A percentile compares a stretch with the other conserved stretches of the same genome.
Evolutionary conservation across 1,140 invertebrate genomes (phyloP).

Genomic region (Telenomus remus): DNA sequence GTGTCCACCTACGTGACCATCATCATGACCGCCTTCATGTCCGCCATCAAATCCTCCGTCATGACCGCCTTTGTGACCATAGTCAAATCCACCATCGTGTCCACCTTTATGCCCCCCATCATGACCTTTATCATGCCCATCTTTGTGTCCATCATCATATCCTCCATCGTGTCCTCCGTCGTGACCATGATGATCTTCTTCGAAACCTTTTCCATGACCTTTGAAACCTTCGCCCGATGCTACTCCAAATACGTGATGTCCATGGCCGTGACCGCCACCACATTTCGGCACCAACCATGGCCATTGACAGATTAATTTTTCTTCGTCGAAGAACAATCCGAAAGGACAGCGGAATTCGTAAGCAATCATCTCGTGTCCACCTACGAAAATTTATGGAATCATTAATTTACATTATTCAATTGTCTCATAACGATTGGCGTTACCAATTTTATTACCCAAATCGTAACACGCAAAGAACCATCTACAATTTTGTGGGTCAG

Average conservation of each 20-base stretch:
- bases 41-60: conserved; percentile 20
- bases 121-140: conserved; percentile 1
- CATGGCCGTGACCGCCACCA: conserved; percentile 55
- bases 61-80: conserved; percentile 3
- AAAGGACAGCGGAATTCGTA: conserved; percentile 91
- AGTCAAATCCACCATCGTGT: neutral
- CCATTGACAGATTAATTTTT: conserved; percentile 85
- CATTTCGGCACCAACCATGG: conserved; percentile 86
- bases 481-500: conserved; percentile 88
- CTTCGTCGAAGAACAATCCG: conserved; percentile 86
- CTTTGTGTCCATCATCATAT: conserved; percentile 1
- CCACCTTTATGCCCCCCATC: conserved; percentile 6
- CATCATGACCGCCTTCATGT: conserved; percentile 15
- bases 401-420: neutral
- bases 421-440: neutral
- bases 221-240: conserved; percentile 29
- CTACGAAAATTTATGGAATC: conserved; percentile 36
- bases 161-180: conserved; percentile 2
- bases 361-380: conserved; percentile 76
- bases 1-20: conserved; percentile 6
- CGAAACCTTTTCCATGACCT: conserved; percentile 31
- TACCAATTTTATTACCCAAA: conserved; percentile 74
- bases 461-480: conserved; percentile 91
- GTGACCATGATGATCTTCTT: neutral
- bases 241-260: conserved; percentile 35